phyloP scores from a whole-genome alignment of 2,888 invertebrate species.

The Campoletis raptor region DNA sequence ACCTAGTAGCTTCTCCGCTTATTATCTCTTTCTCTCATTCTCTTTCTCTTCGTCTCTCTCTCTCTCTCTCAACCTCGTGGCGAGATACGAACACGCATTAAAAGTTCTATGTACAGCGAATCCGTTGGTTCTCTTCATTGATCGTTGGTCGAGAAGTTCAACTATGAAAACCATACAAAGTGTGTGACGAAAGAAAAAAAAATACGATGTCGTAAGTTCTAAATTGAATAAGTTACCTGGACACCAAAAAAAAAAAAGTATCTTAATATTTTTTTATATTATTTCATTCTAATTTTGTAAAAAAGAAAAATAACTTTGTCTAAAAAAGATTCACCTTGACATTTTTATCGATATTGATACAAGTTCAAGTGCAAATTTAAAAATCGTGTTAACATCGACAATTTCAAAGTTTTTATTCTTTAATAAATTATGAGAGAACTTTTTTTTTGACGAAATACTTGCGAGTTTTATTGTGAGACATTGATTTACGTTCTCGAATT shows the following conservation, averaged over 20 bases:
- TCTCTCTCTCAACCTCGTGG: conserved; percentile 19
- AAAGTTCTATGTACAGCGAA: conserved; percentile 50
- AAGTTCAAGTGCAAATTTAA: conserved; percentile 27
- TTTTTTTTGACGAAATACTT: conserved; percentile 15
- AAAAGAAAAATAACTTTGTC: background rate
- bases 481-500: background rate
- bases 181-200: conserved; percentile 4
- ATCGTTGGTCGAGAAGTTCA: conserved; percentile 31
- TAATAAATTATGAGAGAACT: background rate
- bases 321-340: no score
- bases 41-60: background rate
- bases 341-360: conserved; percentile 18
- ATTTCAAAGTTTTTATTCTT: background rate
- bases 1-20: conserved; percentile 60
- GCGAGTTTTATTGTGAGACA: background rate
- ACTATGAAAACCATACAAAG: conserved; percentile 7
- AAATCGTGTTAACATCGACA: conserved; percentile 7
- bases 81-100: conserved; percentile 27
- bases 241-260: conserved; percentile 13
- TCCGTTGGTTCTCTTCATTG: conserved; percentile 57
- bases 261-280: background rate
- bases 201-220: conserved; percentile 26
- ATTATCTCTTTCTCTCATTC: conserved; percentile 20
- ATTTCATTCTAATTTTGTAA: background rate
- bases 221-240: conserved; percentile 27